Evolutionary conservation across 2,113 vertebrate species (phyloP), one percentile per base, ranked within the genome.

Genomic region (Mormyrus iriodes): DNA sequence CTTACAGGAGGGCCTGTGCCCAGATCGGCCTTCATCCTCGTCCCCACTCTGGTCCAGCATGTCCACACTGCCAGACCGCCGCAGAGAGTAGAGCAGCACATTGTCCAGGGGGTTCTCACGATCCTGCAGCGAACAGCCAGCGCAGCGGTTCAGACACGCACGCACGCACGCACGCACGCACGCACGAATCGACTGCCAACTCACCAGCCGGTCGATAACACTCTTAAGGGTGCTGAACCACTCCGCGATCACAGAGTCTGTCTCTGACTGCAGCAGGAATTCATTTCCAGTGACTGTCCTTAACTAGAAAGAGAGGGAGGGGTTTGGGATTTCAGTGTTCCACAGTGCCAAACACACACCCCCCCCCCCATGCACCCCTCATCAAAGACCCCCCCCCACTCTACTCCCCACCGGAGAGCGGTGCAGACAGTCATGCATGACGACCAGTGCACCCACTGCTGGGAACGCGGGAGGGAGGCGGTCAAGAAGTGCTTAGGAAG

Each of bases 251-350:
- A 97, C 93, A 3, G 94, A 92, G 87, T 97, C 97, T 0, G 96
- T 96, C 88, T 98, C 98, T 0, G 96, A 97, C 91, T 99, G 98
- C 92, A 99, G 95, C 93, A 99, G 94, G 94, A 97, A 99, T 90
- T 98, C 97, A 1, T 99, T 98, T 4, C 97, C 98, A 0, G 97
- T 97, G 90, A 98, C 94, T 0, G 97, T 98, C 87, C 97, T 95
- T 90, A 98, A 93, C 98, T 99, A 91, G 52, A 92, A 42, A 1
- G 39, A 8, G 85, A 49, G 24, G 46, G 15, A 69, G 21, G 12
- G 35, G 10, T 6, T 24, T 58, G 27, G 55, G 42, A 35, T 39
- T n/a, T 88, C 15, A 10, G 39, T 76, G 55, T 21, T 17, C 7
- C 21, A 24, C 53, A 3, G 65, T 35, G 10, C 27, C 61, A 21